Base-by-base conservation (phyloP, 1,140 invertebrate species). In the Bathynomus jamesi region DNA sequence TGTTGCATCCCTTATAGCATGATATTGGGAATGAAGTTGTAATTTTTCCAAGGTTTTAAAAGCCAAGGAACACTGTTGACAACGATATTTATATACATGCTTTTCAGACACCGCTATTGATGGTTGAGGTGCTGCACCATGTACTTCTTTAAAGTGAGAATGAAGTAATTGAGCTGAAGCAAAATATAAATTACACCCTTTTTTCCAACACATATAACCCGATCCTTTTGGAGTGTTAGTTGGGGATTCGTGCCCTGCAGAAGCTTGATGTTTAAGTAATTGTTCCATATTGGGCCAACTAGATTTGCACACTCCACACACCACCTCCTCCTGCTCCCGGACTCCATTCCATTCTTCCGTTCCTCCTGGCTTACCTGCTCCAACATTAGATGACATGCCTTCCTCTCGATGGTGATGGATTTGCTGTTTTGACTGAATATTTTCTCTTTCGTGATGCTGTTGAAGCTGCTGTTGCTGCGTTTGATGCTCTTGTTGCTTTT, bases 11-110 rank as follows among this genome's bases (percentile, higher is more conserved):
- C 94, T 85, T 76, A 98, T 96, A 7, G 94, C 86, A 82, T 98
- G 96, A 81, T 97, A 97, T 78, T 96, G 91, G 40, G 93, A 92
- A 82, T 98, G 95, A 17, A 95, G 85, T 78, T 96, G 92, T 32
- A 98, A 84, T 81, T 96, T 96, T 77, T 97, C 94, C 78, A 94
- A 85, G 0, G 94, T 96, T 83, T 96, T 97, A 80, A 98, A 98
- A 21, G 94, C 95, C 25, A 97, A 84, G 72, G 91, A 94, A 80
- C 96, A 98, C 81, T 97, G 92, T 79, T 92, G 94, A 82, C 95
- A 98, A 25, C 94, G 86, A 81, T 95, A 97, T 80, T 97, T 97
- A 82, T 97, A 97, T 4, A 96, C 93, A 81, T 96, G 94, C 77
- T 94, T 93, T 79, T 97, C 94, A 8, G 92, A 94, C 11, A 96